Evolutionary conservation across 2,888 invertebrate genomes (phyloP).

Genomic region (Nomada lathburiana): DNA sequence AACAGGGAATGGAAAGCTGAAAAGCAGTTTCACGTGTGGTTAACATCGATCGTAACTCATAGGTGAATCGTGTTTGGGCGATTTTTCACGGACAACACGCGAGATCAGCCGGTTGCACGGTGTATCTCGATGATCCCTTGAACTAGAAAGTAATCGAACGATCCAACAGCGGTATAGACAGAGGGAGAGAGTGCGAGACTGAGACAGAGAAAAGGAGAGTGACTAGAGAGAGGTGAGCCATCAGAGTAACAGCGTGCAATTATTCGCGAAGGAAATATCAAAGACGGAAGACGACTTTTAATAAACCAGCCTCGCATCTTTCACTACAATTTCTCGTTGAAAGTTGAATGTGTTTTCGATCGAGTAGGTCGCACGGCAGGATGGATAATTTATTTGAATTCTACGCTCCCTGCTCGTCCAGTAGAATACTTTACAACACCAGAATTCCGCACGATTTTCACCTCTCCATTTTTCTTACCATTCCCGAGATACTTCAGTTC

Average conservation of each 20-base stretch:
- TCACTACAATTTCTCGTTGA: slow-evolving; percentile 25
- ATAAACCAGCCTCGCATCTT: slow-evolving; percentile 42
- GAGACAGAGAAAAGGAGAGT: slow-evolving; percentile 9
- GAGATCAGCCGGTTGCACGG: slow-evolving; percentile 6
- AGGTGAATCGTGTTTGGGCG: background rate
- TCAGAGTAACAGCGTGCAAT: background rate
- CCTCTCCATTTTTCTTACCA: no score
- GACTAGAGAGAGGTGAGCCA: slow-evolving; percentile 15
- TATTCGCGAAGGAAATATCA: slow-evolving; percentile 40
- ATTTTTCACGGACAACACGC: background rate
- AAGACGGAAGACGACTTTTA: slow-evolving; percentile 28
- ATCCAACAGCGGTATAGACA: background rate
- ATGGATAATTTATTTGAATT: no score
- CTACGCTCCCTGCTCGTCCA: no score
- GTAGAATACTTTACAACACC: background rate
- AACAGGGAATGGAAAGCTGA: slow-evolving; percentile 8
- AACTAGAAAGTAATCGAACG: slow-evolving; percentile 61
- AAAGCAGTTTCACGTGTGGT: background rate
- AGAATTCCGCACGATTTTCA: no score
- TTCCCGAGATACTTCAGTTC: no score
- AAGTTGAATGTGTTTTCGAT: background rate
- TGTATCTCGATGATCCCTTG: slow-evolving; percentile 52
- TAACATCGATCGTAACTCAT: background rate
- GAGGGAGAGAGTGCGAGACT: no score
- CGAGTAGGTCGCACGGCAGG: background rate